Evolutionary conservation across 2,113 vertebrate genomes (phyloP), one percentile per base, ranked within the genome.

Genomic region (Sterrhoptilus dennistouni): DNA sequence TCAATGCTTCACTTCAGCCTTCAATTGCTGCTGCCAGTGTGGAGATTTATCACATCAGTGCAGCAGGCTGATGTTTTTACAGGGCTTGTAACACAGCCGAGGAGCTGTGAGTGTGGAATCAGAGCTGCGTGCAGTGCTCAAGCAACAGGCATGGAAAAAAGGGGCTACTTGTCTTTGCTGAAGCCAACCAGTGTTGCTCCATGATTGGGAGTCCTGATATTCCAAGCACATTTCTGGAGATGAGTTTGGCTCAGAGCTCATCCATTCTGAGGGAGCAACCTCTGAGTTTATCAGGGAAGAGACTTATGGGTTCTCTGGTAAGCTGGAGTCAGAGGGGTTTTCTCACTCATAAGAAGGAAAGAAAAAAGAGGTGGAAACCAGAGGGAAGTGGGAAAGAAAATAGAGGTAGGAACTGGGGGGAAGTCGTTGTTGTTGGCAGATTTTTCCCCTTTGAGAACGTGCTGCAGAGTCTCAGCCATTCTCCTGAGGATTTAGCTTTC

Each of bases 41-140:
- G 21, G 74, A 66, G 86, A 93, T 96, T 95, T 91, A 83, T 90
- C 90, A 9, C 95, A 36, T 44, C 75, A 17, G 59, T 80, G 50
- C 66, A 90, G 94, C 95, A 54, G 90, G 54, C 86, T 86, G 95
- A 71, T 92, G 91, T 36, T 92, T 95, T 94, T 77, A 92, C 80
- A 35, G 86, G 12, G 74, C 71, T 81, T 83, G 88, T 93, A 69
- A 22, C 72, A 25, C 59, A 14, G 92, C 87, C 6, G 56, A 87
- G 94, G 90, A 93, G 6, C 92, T 54, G 53, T 1, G 61, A n/a
- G 68, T 7, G 59, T 83, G 90, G 59, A 57, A 8, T 59, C 59
- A 12, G 88, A 54, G 84, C 84, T 82, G 12, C 13, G 60, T 54
- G 10, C 79, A 94, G 65, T 28, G 35, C 75, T 88, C 31, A 5